These are phyloP conservation scores for Drosophila cognata DNA, from an alignment of 2,888 invertebrate species.

Conservation along the genomic window DNA sequence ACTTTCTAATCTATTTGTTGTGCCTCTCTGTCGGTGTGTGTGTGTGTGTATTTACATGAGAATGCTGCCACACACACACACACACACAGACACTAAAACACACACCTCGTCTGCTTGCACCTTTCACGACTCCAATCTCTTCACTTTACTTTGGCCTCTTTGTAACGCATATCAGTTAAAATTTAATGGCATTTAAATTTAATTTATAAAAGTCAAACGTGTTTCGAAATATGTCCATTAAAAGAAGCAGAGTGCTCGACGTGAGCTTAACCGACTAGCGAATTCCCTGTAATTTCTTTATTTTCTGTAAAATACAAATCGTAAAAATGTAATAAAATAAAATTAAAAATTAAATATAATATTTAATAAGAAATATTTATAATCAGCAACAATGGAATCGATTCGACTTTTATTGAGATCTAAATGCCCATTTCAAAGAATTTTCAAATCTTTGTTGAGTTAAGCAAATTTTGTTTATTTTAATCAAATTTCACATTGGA, in stretches of 20 bases:
- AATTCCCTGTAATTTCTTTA: neutral
- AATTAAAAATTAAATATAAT: neutral
- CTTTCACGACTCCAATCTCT: slow-evolving; percentile 46
- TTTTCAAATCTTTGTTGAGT: too few relatives aligned
- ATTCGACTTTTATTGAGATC: neutral
- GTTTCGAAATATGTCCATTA: slow-evolving; percentile 63
- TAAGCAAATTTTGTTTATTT: too few relatives aligned
- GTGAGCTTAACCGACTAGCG: neutral
- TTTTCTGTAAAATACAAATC: neutral
- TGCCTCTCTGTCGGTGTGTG: slow-evolving; percentile 5
- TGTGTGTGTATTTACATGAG: slow-evolving; percentile 48
- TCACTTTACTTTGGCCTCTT: slow-evolving; percentile 20
- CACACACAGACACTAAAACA: neutral
- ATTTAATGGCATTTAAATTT: slow-evolving; percentile 75
- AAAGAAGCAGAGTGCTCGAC: neutral
- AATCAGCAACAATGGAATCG: neutral
- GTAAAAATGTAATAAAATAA: neutral
- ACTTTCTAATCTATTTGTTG: slow-evolving; percentile 57
- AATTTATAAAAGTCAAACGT: slow-evolving; percentile 71
- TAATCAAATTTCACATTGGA: too few relatives aligned
- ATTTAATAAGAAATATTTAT: neutral
- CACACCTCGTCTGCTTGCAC: slow-evolving; percentile 32
- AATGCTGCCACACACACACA: slow-evolving; percentile 30
- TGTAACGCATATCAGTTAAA: slow-evolving; percentile 50
- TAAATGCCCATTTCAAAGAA: too few relatives aligned